Conservation (phyloP, 2,113 vertebrate species). For the Chroicocephalus ridibundus region DNA sequence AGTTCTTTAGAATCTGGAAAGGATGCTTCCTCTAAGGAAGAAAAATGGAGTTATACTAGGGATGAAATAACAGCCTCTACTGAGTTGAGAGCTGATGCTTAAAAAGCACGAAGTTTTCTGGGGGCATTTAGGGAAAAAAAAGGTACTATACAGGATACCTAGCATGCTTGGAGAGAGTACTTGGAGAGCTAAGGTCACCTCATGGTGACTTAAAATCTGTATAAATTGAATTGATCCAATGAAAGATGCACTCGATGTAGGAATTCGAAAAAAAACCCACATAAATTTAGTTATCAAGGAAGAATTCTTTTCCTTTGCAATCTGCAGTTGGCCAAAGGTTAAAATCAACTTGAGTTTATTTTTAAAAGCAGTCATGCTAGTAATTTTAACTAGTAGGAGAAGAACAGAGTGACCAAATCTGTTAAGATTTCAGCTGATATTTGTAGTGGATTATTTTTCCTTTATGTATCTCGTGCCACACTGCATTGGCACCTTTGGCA, state of each 20-base stretch:
- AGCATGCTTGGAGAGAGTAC: neutral
- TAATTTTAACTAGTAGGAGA: neutral
- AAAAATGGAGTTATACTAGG: neutral
- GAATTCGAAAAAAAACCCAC: neutral
- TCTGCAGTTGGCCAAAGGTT: neutral
- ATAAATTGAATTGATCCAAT: neutral
- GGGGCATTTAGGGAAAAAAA: neutral
- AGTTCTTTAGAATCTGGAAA: neutral
- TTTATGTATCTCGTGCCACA: fast-evolving
- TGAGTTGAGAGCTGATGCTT: neutral
- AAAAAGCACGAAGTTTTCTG: neutral
- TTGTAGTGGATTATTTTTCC: neutral
- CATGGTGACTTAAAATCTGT: neutral
- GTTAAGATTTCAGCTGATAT: neutral
- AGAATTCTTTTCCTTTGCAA: neutral
- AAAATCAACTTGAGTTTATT: neutral
- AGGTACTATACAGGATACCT: neutral
- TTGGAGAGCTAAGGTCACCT: neutral
- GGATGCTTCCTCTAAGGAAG: neutral
- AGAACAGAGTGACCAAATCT: neutral
- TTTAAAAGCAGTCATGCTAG: neutral
- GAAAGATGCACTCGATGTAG: neutral
- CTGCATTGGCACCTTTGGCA: neutral
- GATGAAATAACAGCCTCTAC: neutral
- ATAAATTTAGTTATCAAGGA: neutral